Base-by-base conservation (phyloP, 2,113 vertebrate species). In the Panurus biarmicus region DNA sequence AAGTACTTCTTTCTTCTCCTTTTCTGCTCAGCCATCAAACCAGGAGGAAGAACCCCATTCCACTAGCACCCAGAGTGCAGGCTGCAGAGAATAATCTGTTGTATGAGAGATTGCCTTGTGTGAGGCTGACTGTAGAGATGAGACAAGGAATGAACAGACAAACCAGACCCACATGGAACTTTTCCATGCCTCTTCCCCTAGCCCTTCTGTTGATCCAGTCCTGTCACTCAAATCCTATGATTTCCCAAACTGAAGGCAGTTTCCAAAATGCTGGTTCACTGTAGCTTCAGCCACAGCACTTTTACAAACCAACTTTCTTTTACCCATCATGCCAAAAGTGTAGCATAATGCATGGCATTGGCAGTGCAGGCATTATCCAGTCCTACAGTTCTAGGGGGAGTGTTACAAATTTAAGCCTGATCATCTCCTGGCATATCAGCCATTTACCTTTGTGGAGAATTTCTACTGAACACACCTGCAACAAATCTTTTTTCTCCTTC, bases 401-500 rank as follows among this genome's bases (percentile, higher is more conserved):
- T 4, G 25, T 21, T 53, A 61, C 45, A 61, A 83, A 79, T 85
- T 47, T 29, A 35, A 81, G 28, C 35, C 0, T 1, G 35, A 18
- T 14, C 40, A 65, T 61, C 36, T 87, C 53, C 44, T 47, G 65
- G 10, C 70, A 25, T 20, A 23, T 45, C 75, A 87, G 60, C 23
- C 70, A 20, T 66, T 85, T 42, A 85, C 67, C 21, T 50, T 38
- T 9, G 14, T 28, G 69, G 54, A 65, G 29, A 70, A 85, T 61
- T 82, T 78, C 14, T 57, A 26, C 62, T 2, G 2, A 91, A 45
- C 29, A 29, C 0, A 4, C 21, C 44, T 31, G 44, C 7, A 1
- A 93, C 45, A 90, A 73, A 94, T 64, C 38, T 69, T 45, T 57
- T 75, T 93, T 69, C 42, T 50, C 74, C 50, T 89, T 95, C 29